These are phyloP conservation scores for Bombus ignitus DNA, from an alignment of 1,140 invertebrate genomes.

Conservation along the genomic window DNA sequence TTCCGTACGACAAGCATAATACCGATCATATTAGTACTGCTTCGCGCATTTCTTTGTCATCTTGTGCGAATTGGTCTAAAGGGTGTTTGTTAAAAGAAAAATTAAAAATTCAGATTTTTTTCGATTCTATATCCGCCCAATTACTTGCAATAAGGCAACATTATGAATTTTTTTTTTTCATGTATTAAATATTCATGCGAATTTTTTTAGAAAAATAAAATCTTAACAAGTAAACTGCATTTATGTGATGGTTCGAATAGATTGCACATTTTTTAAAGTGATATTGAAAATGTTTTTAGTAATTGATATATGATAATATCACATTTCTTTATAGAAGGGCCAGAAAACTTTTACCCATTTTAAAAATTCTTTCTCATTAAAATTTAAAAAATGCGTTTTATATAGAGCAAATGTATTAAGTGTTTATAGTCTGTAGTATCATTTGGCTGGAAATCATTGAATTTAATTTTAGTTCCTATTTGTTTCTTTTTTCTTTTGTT, in stretches of 20 bases:
- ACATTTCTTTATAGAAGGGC: neutral
- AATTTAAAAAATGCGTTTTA: neutral
- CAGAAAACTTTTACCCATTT: neutral
- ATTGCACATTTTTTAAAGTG: neutral
- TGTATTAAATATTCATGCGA: neutral
- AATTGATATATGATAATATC: neutral
- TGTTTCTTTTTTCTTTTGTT: neutral
- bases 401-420: neutral
- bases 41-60: conserved; percentile 67
- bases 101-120: neutral
- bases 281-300: neutral
- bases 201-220: neutral
- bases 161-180: neutral
- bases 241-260: neutral
- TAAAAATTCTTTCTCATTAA: neutral
- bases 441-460: no score
- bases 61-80: conserved; percentile 65
- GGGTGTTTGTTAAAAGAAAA: conserved; percentile 59
- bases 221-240: neutral
- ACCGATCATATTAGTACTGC: conserved; percentile 37
- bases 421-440: neutral
- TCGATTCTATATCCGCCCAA: neutral
- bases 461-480: neutral
- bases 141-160: conserved; percentile 12
- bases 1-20: conserved; percentile 2